Base-by-base conservation (phyloP, 2,888 invertebrate species). In the Himalopsyche japonica region DNA sequence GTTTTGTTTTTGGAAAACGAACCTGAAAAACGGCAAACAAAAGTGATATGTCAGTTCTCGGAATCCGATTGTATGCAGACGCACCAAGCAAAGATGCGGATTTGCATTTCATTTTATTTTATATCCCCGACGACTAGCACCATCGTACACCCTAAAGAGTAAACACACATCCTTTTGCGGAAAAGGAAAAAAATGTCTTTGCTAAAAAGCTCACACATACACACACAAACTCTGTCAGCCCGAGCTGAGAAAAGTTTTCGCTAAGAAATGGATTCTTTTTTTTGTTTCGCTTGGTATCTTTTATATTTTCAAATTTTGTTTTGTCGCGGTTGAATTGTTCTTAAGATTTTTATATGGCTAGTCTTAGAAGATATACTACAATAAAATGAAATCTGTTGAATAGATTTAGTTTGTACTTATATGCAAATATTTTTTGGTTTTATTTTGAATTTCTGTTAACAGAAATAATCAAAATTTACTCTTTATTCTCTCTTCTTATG, bases 61-160 rank as follows among this genome's bases (percentile, higher is more conserved):
- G 57, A 64, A 78, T 18, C 32, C 32, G 70, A 34, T 48, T 76
- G 84, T 81, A 47, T 48, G 37, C 81, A 57, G 81, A 64, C 77
- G 27, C 43, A 47, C 81, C 76, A 57, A 57, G 49, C 32, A 24
- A 49, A 82, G 82, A 37, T 79, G 48, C 43, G 86, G 86, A 84
- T 86, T 86, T 84, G 81, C 86, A 86, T 86, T 84, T 82, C 86
- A 86, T 86, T 86, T 86, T 86, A 83, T 86, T 84, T 85, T 81
- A 81, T 84, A 81, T 79, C 80, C 34, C 76, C 43, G 49, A 79
- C 82, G 32, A 82, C 37, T 77, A 43, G 20, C 77, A 24, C 77
- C 24, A 30, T 15, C 70, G 12, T 27, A 20, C 77, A 77, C 77
- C 37, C 77, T 77, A 20, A 27, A 70, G 77, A 43, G 77, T 43